Base-by-base conservation (phyloP, 2,113 vertebrate species). In the Silurus asotus region DNA sequence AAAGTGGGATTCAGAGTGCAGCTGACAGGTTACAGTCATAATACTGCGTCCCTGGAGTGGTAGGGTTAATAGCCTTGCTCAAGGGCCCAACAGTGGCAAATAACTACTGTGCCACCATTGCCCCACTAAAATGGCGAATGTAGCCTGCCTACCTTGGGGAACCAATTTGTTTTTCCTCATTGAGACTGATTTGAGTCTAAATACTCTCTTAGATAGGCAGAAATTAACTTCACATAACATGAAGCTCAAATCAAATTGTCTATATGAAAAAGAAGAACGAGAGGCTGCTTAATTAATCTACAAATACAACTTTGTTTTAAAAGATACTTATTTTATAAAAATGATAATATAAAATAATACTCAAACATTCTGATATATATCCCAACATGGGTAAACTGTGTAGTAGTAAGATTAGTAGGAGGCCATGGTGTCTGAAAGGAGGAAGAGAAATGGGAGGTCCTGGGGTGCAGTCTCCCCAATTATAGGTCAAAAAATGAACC, bases 291-390 rank as follows among this genome's bases (percentile, higher is more conserved):
- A 67, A n/a, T 65, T 28, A 28, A 28, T 14, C 20, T 11, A 56
- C 55, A 56, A 10, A 37, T 37, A 37, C 37, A 37, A 56, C 55
- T 56, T 56, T 56, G 55, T 72, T 87, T 15, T 53, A 86, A 88
- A 78, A 53, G 56, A 76, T 45, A 85, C n/a, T 53, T 58, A 37
- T 37, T 37, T 37, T 37, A 37, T 37, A 37, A 37, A 37, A 37
- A 37, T 37, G 3, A 37, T 37, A 37, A 37, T 37, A 37, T 37
- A 37, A 37, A 37, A 37, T 37, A 72, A 59, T 61, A 64, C 64
- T 67, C 58, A 76, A 61, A 51, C 64, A 89, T 64, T 79, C 70
- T 81, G 17, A 84, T 86, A 81, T 19, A n/a, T 17, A n/a, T 69
- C 55, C 17, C 23, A 51, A 2, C 65, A 28, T 15, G 25, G 67